A percentile compares a stretch with the other conserved stretches of the same genome.
Evolutionary conservation across 2,113 vertebrate species (phyloP).

Genomic region (Dicentrarchus labrax): DNA sequence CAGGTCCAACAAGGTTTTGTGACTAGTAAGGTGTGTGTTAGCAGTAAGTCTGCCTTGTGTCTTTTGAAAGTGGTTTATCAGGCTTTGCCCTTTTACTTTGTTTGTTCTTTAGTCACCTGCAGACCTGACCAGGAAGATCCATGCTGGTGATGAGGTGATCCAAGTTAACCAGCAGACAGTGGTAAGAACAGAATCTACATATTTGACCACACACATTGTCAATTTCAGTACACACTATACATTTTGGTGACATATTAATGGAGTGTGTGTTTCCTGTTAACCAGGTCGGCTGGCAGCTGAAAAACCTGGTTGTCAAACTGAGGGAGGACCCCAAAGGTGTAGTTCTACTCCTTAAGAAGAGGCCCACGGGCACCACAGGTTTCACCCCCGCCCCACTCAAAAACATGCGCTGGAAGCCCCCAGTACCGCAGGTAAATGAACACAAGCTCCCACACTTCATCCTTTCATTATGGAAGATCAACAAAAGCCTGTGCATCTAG

Average conservation of each 20-base stretch:
- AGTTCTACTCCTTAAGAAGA: slow-evolving; percentile 93
- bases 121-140: slow-evolving; percentile 94
- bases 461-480: slow-evolving; percentile 28
- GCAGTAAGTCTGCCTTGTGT: too few relatives aligned
- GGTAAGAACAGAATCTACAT: slow-evolving; percentile 83
- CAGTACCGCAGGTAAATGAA: slow-evolving; percentile 89
- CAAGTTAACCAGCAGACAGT: slow-evolving; percentile 97
- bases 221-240: background rate
- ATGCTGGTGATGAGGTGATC: slow-evolving; percentile 98
- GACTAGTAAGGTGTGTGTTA: background rate
- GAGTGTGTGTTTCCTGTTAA: background rate
- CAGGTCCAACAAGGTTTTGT: background rate
- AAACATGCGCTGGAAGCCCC: slow-evolving; percentile 97
- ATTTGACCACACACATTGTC: background rate
- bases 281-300: slow-evolving; percentile 98
- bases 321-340: slow-evolving; percentile 94
- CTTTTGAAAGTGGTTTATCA: background rate
- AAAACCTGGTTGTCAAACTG: slow-evolving; percentile 94
- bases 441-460: slow-evolving; percentile 14
- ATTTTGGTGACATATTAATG: background rate
- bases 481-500: slow-evolving; percentile 27
- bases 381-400: slow-evolving; percentile 95
- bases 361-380: slow-evolving; percentile 91
- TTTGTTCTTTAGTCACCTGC: slow-evolving; percentile 90
- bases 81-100: background rate